Evolutionary conservation across 2,113 vertebrate species (phyloP).

Genomic region (Clarias magur): DNA sequence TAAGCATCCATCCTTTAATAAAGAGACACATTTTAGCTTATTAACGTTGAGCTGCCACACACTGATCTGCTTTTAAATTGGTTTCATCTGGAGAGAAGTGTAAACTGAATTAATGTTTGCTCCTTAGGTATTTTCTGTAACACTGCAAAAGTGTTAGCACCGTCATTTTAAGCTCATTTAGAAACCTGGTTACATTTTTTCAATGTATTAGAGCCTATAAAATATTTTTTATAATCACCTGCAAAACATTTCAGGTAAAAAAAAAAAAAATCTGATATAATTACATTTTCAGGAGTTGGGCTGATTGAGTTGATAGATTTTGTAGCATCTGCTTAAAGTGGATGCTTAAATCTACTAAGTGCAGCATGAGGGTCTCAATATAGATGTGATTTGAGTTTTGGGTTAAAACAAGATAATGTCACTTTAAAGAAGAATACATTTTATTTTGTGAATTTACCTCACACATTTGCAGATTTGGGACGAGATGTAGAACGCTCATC

Average conservation of each 20-base stretch:
- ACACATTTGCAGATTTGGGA: not conserved
- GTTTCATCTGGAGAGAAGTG: not conserved
- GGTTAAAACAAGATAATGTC: not conserved
- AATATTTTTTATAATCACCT: not conserved
- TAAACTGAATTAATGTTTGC: not conserved
- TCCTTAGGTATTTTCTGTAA: not conserved
- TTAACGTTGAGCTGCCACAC: not conserved
- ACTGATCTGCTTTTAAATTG: not conserved
- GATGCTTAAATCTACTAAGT: not conserved
- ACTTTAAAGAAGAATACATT: slow-evolving; percentile 6
- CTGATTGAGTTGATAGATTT: not conserved
- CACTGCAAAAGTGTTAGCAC: not conserved
- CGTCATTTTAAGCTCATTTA: not conserved
- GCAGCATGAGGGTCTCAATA: not conserved
- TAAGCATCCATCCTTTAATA: not conserved
- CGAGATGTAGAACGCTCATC: too few relatives aligned
- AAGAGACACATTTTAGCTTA: too few relatives aligned
- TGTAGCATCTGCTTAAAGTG: not conserved
- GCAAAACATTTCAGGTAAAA: not conserved
- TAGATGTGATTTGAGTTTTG: not conserved
- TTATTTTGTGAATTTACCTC: not conserved
- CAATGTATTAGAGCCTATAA: not conserved
- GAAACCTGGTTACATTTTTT: not conserved
- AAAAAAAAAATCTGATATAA: not conserved
- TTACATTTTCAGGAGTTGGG: not conserved